Base-by-base conservation (phyloP, 2,888 invertebrate genomes). In the Lucinisca nassula region DNA sequence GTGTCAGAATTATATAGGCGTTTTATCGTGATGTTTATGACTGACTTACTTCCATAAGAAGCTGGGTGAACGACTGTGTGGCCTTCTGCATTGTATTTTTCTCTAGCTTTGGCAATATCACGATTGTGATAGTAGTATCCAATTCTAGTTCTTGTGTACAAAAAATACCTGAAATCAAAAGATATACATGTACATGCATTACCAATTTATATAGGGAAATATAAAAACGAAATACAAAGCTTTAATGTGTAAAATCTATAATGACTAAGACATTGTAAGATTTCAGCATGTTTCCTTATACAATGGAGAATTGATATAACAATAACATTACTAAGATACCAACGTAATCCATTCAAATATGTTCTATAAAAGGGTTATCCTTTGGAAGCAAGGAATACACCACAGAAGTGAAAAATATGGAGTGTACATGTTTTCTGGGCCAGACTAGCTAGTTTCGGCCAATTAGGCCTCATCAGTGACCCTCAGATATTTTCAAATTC, bases 131-230 rank as follows among this genome's bases (percentile, higher is more conserved):
- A 95, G 75, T 93, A 92, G 67, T 94, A 92, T 10, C 96, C 96
- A 75, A 96, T 87, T 21, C 94, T 78, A 37, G 96, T 96, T 77
- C 94, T 89, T 35, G 95, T 92, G 84, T 96, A 96, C 21, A 96
- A 88, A 80, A 92, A 95, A 85, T 95, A 96, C 82, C 96, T 95
- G 90, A 27, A 92, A 92, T 58, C n/a, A n/a, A n/a, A n/a, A n/a
- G n/a, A n/a, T n/a, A n/a, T n/a, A n/a, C 79, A 79, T 27, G 38
- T 35, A 49, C 32, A 74, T 49, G 14, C 51, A n/a, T n/a, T n/a
- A n/a, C n/a, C n/a, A n/a, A n/a, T n/a, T n/a, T n/a, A n/a, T n/a
- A n/a, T n/a, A n/a, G n/a, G 45, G 45, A 45, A 45, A 17, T 17
- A 45, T 45, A 45, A 12, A 45, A 45, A 45, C 45, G 17, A 45